phyloP scores from a whole-genome alignment of 2,113 vertebrate genomes.

The Kryptolebias marmoratus region DNA sequence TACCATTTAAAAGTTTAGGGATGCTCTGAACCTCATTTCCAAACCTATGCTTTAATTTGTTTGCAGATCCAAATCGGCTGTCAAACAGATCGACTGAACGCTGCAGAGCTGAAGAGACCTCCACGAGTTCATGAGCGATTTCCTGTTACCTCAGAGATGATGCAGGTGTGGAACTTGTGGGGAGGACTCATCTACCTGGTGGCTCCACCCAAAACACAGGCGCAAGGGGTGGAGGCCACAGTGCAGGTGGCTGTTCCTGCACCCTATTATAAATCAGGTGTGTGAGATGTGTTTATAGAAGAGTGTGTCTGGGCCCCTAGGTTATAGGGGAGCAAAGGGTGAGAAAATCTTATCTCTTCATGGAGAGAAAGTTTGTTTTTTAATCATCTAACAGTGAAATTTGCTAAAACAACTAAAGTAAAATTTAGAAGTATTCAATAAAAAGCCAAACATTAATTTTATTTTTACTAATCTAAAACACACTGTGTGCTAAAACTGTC shows the following conservation, averaged over 20 bases:
- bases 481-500: too few relatives aligned
- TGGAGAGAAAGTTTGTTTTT: too few relatives aligned
- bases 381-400: too few relatives aligned
- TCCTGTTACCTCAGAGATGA: constrained; percentile 56
- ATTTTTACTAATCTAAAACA: too few relatives aligned
- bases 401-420: too few relatives aligned
- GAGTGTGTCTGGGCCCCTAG: neutral
- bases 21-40: too few relatives aligned
- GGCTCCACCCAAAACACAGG: constrained; percentile 67
- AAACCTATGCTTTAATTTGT: neutral
- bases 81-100: constrained; percentile 76
- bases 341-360: neutral
- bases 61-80: constrained; percentile 81
- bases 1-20: too few relatives aligned
- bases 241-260: constrained; percentile 74
- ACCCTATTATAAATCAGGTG: constrained; percentile 81
- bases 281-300: neutral
- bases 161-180: constrained; percentile 77
- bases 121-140: constrained; percentile 67
- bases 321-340: neutral
- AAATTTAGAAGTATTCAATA: too few relatives aligned
- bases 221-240: constrained; percentile 47
- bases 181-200: constrained; percentile 79
- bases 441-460: too few relatives aligned
- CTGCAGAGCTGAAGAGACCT: constrained; percentile 58